Evolutionary conservation across 2,888 invertebrate genomes (phyloP), one percentile per base, ranked within the genome.

Genomic region (Dasypolia templi): DNA sequence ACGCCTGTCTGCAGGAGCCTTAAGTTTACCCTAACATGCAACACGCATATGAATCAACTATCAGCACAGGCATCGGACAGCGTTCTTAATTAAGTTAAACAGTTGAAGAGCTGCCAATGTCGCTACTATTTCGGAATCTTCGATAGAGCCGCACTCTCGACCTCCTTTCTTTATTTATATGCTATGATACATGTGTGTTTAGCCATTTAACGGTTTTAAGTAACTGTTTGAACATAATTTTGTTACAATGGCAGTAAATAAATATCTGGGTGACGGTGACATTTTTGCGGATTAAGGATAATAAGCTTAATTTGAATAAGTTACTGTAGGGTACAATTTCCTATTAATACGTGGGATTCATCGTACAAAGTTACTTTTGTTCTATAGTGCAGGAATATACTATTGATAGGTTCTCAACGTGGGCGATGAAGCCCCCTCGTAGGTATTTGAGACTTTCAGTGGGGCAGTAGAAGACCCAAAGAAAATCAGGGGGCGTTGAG

Each of bases 21-120:
- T 65, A 69, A 61, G 14, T 67, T 62, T 51, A 46, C 72, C 62
- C 71, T 65, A 17, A n/a, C n/a, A 78, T 58, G 61, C 61, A 56
- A 0, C 35, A 7, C 12, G 35, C 76, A 58, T 68, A 76, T 42
- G 17, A 75, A 68, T 59, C 26, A 72, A 72, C 39, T 26, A n/a
- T 32, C 39, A 29, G 32, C n/a, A 65, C 66, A 68, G 62, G 32
- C 35, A 56, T 42, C 61, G 71, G 72, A 68, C 68, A 74, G 76
- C 77, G 75, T 81, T 74, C 58, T 73, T 73, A 75, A 79, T 77
- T 80, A 62, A 74, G 80, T 81, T 76, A 81, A 76, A 69, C 72
- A 81, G 62, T 83, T 85, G 83, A 85, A 79, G 35, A 75, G 69
- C 44, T 86, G 86, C 84, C 86, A 86, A 84, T 76, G 42, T 39